phyloP scores from a whole-genome alignment of 2,888 invertebrate species.

The Neuroscelio doddi region DNA sequence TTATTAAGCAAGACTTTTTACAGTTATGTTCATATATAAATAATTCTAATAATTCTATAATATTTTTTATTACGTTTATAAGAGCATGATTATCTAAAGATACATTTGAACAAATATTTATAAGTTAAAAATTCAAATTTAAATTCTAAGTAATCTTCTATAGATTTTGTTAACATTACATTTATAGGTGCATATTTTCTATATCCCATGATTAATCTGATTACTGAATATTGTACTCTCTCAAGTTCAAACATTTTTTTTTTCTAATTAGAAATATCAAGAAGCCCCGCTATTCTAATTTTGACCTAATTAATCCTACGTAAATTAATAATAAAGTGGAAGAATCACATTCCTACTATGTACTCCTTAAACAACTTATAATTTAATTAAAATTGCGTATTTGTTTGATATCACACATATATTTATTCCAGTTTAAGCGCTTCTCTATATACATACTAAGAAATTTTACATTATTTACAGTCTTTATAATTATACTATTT shows the following conservation, averaged over 20 bases:
- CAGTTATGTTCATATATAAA: neutral
- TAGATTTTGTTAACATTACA: conserved; percentile 16
- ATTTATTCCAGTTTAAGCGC: no score
- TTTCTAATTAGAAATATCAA: neutral
- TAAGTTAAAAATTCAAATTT: conserved; percentile 7
- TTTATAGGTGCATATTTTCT: conserved; percentile 21
- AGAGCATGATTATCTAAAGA: neutral
- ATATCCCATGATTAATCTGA: conserved; percentile 22
- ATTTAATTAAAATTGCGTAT: no score
- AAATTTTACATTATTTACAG: no score
- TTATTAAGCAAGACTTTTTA: no score
- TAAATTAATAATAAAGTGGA: neutral
- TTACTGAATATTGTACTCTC: conserved; percentile 8
- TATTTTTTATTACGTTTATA: neutral
- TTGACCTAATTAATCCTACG: neutral
- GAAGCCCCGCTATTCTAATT: conserved; percentile 8
- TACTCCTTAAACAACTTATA: conserved; percentile 4
- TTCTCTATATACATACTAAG: no score
- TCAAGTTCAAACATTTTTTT: neutral
- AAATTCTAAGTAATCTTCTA: neutral
- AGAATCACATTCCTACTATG: conserved; percentile 15
- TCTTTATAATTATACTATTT: no score
- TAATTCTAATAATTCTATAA: neutral
- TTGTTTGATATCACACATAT: no score
- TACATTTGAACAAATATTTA: conserved; percentile 5